phyloP scores from a whole-genome alignment of 2,113 vertebrate genomes.

The Falcunculus frontatus region DNA sequence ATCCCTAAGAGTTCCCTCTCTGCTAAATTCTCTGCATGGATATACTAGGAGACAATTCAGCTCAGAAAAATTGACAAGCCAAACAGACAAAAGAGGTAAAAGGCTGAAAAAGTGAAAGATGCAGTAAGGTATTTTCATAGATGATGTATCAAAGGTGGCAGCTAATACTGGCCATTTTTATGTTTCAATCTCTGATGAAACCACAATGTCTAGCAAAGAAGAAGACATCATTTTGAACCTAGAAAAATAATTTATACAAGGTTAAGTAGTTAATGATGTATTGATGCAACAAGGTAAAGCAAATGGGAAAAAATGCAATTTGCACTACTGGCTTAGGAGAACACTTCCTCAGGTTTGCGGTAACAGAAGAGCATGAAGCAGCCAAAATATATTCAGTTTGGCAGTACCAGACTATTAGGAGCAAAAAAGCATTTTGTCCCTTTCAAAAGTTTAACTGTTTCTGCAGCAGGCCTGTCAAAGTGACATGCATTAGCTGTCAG shows the following conservation, averaged over 20 bases:
- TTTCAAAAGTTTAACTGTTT: background rate
- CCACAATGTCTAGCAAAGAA: background rate
- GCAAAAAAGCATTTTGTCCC: background rate
- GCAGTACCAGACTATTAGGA: background rate
- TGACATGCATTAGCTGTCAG: background rate
- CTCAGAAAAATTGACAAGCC: background rate
- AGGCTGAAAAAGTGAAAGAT: background rate
- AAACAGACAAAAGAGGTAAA: background rate
- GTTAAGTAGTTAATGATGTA: background rate
- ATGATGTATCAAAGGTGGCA: background rate
- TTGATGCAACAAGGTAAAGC: background rate
- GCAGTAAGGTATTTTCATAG: background rate
- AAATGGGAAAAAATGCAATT: background rate
- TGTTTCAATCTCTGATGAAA: background rate
- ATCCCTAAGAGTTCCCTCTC: background rate
- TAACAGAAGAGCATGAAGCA: background rate
- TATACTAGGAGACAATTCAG: background rate
- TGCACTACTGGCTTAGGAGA: background rate
- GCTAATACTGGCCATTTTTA: background rate
- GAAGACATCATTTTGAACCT: background rate
- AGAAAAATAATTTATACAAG: background rate
- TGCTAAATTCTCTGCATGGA: background rate
- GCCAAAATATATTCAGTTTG: background rate
- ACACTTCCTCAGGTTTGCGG: background rate
- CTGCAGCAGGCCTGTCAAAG: background rate